Evolutionary conservation across 1,140 invertebrate genomes (phyloP), one percentile per base, ranked within the genome.

Genomic region (Anadara kagoshimensis): DNA sequence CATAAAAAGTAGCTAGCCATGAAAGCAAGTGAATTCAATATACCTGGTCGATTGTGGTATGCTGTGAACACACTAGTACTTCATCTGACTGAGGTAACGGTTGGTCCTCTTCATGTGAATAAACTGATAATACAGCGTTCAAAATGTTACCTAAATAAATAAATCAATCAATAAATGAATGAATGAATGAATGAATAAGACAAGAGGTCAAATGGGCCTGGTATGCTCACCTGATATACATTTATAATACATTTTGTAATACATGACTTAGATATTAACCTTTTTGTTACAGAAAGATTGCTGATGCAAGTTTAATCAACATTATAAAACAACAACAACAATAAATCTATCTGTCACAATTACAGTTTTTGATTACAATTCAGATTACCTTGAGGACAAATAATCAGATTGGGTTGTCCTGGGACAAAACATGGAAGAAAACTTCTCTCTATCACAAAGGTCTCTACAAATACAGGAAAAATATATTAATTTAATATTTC

Each of bases 21-120:
- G 7, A 7, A 36, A 3, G 29, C 2, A 36, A 36, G 29, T 36
- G 29, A 36, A 36, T 3, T 36, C 29, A 36, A 8, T 69, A 16
- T 66, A 85, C 80, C 68, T 85, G 65, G 64, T 86, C 83, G 44
- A 71, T 54, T 22, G 74, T 80, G 10, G 84, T 86, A 20, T 75
- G 53, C 51, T 24, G 20, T 36, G 79, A 75, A 70, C 84, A 86
- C n/a, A 85, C 44, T 20, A 86, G 68, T n/a, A 86, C 78, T 69
- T 86, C 84, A 57, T 83, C 78, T 56, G 67, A 65, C 26, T 54
- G 44, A 26, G 84, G 84, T 26, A 81, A 62, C 12, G 78, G 66
- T n/a, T 76, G 18, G 54, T 75, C 57, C 12, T 59, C 29, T 12
- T 53, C 54, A 67, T 68, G 57, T 59, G 75, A 77, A 69, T 81